Conservation (phyloP, 2,888 invertebrate species). For the Keiferia lycopersicella region DNA sequence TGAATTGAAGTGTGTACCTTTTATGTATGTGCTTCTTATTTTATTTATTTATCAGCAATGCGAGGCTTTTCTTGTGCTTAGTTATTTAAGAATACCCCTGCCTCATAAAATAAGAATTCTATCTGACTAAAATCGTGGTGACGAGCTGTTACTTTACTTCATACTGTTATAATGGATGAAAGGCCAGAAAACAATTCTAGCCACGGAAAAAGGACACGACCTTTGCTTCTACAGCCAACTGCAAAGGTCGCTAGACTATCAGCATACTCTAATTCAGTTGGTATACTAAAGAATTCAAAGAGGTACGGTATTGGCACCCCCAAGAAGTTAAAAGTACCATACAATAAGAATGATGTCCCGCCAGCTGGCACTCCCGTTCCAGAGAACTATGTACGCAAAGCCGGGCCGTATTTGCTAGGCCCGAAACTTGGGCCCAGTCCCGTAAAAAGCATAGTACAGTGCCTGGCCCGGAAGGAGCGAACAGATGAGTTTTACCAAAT, state of each 20-base stretch:
- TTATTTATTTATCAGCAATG: too few species aligned
- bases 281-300: constrained; percentile 58
- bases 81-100: too few species aligned
- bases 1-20: too few species aligned
- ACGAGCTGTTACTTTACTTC: neutral
- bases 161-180: constrained; percentile 65
- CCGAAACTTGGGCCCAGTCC: constrained; percentile 87
- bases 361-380: constrained; percentile 76
- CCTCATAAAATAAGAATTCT: too few species aligned
- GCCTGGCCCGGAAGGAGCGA: constrained; percentile 85
- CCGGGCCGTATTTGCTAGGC: constrained; percentile 86
- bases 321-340: constrained; percentile 55
- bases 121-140: neutral
- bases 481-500: constrained; percentile 86
- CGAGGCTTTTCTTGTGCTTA: too few species aligned
- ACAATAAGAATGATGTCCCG: constrained; percentile 68
- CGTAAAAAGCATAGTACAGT: constrained; percentile 88
- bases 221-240: constrained; percentile 69
- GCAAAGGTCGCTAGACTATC: constrained; percentile 66
- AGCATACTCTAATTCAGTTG: constrained; percentile 60
- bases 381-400: constrained; percentile 79
- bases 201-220: constrained; percentile 73
- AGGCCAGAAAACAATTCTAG: constrained; percentile 64
- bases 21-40: too few species aligned
- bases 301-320: constrained; percentile 51